Evolutionary conservation across 2,888 invertebrate species (phyloP), one percentile per base, ranked within the genome.

Genomic region (Tanypteryx hageni): DNA sequence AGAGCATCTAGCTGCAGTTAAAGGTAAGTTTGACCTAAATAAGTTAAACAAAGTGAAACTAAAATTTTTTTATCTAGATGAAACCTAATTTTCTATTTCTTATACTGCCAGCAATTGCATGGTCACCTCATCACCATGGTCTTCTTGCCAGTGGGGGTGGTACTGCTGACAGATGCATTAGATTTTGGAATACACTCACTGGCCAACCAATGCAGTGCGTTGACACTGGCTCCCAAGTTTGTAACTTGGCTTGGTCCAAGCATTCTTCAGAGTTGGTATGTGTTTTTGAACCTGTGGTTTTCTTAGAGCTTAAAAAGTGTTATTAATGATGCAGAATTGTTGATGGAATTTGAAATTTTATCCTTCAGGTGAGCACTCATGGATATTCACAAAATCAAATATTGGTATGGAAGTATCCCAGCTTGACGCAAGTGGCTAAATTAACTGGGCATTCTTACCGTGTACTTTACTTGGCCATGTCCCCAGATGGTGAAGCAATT

Each of bases 311-410:
- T 9, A 10, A 85, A 85, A n/a, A 8, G 5, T 18, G 22, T 56
- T 0, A 56, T 83, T 83, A 5, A 18, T 31, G 18, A 14, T 11
- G 22, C 44, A 59, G 31, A 22, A 59, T 8, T 18, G 18, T 22
- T 22, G 0, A 89, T 89, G 56, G 14, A 44, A 92, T 16, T 93
- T 44, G 44, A 44, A 57, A 91, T 83, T 93, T 92, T 92, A 27
- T 84, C 58, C 92, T 94, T 93, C 92, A 96, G 96, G 96, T 96
- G 92, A 99, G 99, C 94, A 99, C 99, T 0, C 99, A 99, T 95
- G 99, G 99, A 18, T 99, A 99, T 95, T 99, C 99, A 31, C 99
- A 99, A 95, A 99, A 99, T 95, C 99, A 99, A 96, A 99, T 99
- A 93, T 96, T 99, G 68, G 99, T 99, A 7, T 99, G 99, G 99